phyloP scores from a whole-genome alignment of 2,113 vertebrate species.

The Chrysemys picta region DNA sequence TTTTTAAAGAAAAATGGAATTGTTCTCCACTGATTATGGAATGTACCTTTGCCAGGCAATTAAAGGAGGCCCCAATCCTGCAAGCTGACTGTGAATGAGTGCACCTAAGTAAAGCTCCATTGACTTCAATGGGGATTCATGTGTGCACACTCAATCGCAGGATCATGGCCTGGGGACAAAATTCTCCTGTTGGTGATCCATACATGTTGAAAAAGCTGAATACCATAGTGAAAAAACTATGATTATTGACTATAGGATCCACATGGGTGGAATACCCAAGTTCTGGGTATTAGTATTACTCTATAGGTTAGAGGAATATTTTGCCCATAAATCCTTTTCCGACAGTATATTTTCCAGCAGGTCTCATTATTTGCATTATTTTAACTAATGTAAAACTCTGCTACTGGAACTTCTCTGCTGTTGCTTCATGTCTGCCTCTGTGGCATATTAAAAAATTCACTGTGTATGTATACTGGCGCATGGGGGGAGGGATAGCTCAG shows the following conservation, averaged over 20 bases:
- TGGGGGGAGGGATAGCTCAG: neutral
- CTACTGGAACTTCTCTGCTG: neutral
- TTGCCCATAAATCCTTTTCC: neutral
- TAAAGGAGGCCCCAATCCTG: neutral
- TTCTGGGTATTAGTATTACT: neutral
- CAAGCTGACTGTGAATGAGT: neutral
- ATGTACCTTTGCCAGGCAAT: rapidly evolving
- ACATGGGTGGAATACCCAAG: neutral
- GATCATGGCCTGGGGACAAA: neutral
- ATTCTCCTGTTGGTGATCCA: neutral
- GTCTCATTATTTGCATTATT: neutral
- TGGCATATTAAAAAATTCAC: neutral
- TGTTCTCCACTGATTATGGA: neutral
- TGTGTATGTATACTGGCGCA: neutral
- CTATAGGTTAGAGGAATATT: neutral
- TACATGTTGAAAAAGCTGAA: neutral
- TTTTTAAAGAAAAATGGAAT: neutral
- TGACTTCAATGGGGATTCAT: neutral
- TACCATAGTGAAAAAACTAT: neutral
- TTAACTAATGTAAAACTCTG: neutral
- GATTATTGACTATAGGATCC: neutral
- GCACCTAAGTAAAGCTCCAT: neutral
- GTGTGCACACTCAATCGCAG: neutral
- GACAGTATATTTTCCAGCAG: neutral
- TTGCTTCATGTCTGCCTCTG: neutral